Conservation (phyloP, 2,797 vertebrate species). For the Aulostomus chinensis region DNA sequence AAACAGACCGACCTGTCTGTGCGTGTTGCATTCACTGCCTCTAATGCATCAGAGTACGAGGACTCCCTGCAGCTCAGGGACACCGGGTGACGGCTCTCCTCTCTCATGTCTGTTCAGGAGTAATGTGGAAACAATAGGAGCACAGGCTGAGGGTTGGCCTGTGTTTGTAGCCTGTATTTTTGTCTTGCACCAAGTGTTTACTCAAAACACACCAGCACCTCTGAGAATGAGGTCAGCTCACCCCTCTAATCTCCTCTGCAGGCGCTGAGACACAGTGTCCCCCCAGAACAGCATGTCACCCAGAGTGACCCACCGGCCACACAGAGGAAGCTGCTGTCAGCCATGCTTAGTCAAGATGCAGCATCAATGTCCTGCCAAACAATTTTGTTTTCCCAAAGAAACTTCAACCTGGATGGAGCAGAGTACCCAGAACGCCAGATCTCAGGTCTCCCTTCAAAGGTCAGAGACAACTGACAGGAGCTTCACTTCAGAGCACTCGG, state of each 20-base stretch:
- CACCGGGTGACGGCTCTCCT: conserved; percentile 45
- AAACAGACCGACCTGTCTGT: conserved; percentile 15
- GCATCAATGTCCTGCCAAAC: conserved; percentile 37
- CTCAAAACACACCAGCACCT: conserved; percentile 66
- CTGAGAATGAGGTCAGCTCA: conserved; percentile 69
- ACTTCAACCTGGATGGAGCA: conserved; percentile 26
- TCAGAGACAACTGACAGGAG: conserved; percentile 6
- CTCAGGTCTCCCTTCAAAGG: conserved; percentile 22
- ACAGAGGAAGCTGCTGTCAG: conserved; percentile 64
- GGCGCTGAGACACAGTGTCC: conserved; percentile 62
- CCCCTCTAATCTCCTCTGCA: conserved; percentile 60
- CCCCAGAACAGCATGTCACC: conserved; percentile 61
- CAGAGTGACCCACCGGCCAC: conserved; percentile 64
- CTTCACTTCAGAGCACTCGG: too few relatives aligned
- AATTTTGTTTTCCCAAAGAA: conserved; percentile 33
- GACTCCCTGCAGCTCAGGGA: conserved; percentile 53
- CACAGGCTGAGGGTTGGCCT: conserved; percentile 47
- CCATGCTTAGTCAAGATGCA: conserved; percentile 45
- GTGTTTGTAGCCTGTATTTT: conserved; percentile 70
- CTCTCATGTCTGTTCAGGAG: conserved; percentile 54
- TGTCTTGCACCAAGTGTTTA: conserved; percentile 75
- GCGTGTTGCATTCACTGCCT: conserved; percentile 19
- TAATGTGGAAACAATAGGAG: conserved; percentile 71
- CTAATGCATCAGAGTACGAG: conserved; percentile 4
- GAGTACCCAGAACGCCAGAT: conserved; percentile 20